Percentiles rank a stretch among this genome's conserved stretches.
phyloP scores from a whole-genome alignment of 2,113 vertebrate species.

The Proteles cristata region DNA sequence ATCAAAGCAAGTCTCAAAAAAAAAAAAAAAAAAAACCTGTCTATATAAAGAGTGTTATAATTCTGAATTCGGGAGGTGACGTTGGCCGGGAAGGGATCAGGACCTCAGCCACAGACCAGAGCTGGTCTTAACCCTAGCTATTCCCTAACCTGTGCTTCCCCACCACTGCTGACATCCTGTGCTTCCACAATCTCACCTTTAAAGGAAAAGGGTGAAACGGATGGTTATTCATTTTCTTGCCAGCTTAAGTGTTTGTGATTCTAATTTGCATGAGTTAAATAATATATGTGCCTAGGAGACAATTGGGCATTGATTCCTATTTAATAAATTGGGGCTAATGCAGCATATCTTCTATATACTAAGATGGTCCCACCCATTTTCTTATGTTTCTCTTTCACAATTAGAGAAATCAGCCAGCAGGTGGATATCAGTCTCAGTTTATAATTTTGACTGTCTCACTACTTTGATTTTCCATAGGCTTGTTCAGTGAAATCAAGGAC shows the following conservation, averaged over 20 bases:
- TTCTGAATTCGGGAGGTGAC: not conserved
- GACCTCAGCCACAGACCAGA: rapidly evolving
- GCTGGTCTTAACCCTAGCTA: rapidly evolving
- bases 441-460: not conserved
- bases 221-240: not conserved
- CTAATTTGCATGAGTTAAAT: not conserved
- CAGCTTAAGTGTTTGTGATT: not conserved
- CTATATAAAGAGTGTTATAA: not conserved
- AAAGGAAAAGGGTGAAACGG: not conserved
- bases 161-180: too few relatives aligned
- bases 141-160: rapidly evolving
- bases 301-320: not conserved
- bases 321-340: not conserved
- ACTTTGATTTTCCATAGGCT: not conserved
- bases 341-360: not conserved
- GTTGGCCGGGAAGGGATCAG: rapidly evolving
- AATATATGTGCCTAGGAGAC: not conserved
- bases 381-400: not conserved
- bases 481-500: not conserved
- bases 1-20: not conserved
- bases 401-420: not conserved
- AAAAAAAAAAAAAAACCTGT: not conserved
- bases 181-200: not conserved
- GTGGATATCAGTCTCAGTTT: not conserved
- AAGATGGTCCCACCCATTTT: not conserved